Percentiles rank a stretch among this genome's conserved stretches.
These are phyloP conservation scores for Silurus asotus DNA, from an alignment of 2,113 vertebrate genomes.

Conservation along the genomic window DNA sequence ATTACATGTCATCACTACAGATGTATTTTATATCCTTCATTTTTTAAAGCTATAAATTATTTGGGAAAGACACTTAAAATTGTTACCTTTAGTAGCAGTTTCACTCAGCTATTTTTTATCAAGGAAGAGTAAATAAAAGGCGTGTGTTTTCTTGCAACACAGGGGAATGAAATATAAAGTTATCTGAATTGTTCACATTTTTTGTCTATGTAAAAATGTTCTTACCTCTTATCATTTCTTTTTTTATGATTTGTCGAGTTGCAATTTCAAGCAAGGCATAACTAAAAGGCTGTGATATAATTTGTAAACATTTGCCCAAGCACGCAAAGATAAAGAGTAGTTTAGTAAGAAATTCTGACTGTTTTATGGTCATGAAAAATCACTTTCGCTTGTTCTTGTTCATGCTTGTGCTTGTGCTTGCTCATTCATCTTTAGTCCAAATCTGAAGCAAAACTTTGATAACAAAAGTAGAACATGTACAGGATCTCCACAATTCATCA, in stretches of 20 bases:
- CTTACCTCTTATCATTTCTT: background rate
- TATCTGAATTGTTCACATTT: background rate
- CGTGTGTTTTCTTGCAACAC: background rate
- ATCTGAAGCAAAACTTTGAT: background rate
- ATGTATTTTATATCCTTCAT: background rate
- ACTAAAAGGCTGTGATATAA: background rate
- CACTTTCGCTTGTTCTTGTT: background rate
- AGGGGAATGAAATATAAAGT: background rate
- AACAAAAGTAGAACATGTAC: too few species aligned
- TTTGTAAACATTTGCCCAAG: background rate
- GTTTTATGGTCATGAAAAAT: background rate
- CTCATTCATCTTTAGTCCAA: background rate
- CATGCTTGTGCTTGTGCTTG: background rate
- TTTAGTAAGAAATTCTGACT: background rate
- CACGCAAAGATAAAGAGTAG: background rate
- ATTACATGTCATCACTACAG: background rate
- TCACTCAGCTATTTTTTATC: background rate
- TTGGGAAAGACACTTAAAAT: background rate
- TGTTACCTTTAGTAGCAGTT: background rate
- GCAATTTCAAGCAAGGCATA: background rate
- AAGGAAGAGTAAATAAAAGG: background rate
- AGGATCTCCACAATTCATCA: background rate
- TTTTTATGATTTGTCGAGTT: background rate
- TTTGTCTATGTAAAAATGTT: background rate
- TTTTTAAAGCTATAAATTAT: background rate